Percentiles rank a stretch among this genome's conserved stretches.
phyloP scores from a whole-genome alignment of 2,888 invertebrate species.

The Lycia hirtaria region DNA sequence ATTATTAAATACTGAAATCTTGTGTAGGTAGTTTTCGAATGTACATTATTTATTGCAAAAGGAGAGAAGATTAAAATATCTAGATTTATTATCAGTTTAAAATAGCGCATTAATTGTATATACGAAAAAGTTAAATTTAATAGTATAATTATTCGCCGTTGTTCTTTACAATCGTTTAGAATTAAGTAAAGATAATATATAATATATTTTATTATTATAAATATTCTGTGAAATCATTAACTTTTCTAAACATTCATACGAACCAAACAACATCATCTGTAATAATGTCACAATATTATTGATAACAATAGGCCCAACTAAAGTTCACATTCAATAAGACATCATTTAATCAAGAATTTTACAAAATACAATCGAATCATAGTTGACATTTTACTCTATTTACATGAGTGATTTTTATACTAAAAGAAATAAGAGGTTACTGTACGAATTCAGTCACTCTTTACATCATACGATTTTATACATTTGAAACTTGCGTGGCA shows the following conservation, averaged over 20 bases:
- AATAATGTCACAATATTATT: slow-evolving; percentile 27
- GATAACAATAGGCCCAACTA: slow-evolving; percentile 31
- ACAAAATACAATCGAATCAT: slow-evolving; percentile 20
- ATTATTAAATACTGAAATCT: slow-evolving; percentile 34
- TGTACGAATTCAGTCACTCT: slow-evolving; percentile 22
- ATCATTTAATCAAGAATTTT: slow-evolving; percentile 16
- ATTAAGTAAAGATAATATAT: not conserved
- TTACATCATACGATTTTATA: slow-evolving; percentile 11
- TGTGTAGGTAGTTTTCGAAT: slow-evolving; percentile 3
- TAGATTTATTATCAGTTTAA: slow-evolving; percentile 15
- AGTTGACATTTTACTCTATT: slow-evolving; percentile 16
- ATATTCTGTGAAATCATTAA: slow-evolving; percentile 27
- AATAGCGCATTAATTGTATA: slow-evolving; percentile 15
- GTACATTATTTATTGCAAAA: slow-evolving; percentile 11
- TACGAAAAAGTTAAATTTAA: not conserved
- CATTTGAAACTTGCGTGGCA: slow-evolving; percentile 30
- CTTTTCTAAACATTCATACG: slow-evolving; percentile 35
- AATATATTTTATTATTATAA: slow-evolving; percentile 2
- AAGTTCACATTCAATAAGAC: slow-evolving; percentile 8
- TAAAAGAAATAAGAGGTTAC: not conserved
- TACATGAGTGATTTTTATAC: slow-evolving; percentile 6
- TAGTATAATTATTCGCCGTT: not conserved
- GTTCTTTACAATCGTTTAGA: slow-evolving; percentile 1
- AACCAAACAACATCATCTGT: slow-evolving; percentile 36
- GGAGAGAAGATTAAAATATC: slow-evolving; percentile 8